Evolutionary conservation across 2,797 vertebrate species (phyloP).

Genomic region (Galagoides demidoff): DNA sequence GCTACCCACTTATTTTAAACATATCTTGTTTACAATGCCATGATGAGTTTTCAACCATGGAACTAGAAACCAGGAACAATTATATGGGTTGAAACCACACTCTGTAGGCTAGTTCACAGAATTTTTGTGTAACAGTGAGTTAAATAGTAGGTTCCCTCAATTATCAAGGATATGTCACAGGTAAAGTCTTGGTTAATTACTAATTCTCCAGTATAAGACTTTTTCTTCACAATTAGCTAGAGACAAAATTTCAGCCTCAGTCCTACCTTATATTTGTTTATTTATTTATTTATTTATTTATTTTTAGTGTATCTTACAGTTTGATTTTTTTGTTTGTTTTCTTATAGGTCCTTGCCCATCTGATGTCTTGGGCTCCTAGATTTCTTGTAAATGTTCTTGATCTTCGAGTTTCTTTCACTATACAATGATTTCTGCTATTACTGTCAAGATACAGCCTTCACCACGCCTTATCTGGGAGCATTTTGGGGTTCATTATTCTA

Average conservation of each 20-base stretch:
- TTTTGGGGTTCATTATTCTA: neutral
- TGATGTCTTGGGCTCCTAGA: neutral
- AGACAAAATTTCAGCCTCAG: neutral
- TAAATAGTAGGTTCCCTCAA: neutral
- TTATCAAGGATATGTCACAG: neutral
- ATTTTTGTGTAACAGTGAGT: neutral
- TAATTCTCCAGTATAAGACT: neutral
- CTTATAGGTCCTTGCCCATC: neutral
- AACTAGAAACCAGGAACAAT: conserved; percentile 1
- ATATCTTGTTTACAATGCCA: neutral
- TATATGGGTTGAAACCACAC: neutral
- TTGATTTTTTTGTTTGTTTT: neutral
- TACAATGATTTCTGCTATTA: neutral
- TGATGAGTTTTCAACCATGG: neutral
- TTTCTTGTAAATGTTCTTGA: neutral
- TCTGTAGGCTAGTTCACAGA: neutral
- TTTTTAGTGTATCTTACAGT: neutral
- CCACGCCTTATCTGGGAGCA: neutral
- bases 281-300: neutral
- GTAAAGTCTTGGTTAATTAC: neutral
- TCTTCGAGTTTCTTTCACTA: neutral
- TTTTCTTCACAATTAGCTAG: neutral
- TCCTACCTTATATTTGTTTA: neutral
- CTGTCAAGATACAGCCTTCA: neutral
- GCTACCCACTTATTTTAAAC: neutral